A percentile compares a stretch with the other conserved stretches of the same genome.
Conservation (phyloP, 2,888 invertebrate species). For the Latheticus oryzae region DNA sequence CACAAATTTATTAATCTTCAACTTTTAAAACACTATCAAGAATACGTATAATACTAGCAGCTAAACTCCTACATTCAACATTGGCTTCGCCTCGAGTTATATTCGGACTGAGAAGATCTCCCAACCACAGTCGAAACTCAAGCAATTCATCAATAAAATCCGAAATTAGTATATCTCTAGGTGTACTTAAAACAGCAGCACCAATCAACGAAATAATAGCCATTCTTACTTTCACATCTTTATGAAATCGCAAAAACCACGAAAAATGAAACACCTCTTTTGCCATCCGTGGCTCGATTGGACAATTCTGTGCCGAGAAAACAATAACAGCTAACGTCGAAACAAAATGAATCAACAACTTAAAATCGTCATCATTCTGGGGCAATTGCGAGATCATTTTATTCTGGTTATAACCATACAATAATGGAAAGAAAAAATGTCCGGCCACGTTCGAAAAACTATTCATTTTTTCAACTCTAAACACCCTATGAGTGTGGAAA, state of each 20-base stretch:
- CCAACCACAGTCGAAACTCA: slow-evolving; percentile 77
- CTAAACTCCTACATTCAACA: slow-evolving; percentile 73
- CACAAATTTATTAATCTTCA: slow-evolving; percentile 44
- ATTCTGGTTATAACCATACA: slow-evolving; percentile 75
- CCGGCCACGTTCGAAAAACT: slow-evolving; percentile 80
- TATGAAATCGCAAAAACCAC: slow-evolving; percentile 74
- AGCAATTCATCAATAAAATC: slow-evolving; percentile 74
- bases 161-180: slow-evolving; percentile 68
- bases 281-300: slow-evolving; percentile 73
- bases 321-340: slow-evolving; percentile 77
- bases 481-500: slow-evolving; percentile 62
- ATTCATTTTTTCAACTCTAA: slow-evolving; percentile 67
- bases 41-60: slow-evolving; percentile 71
- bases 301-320: slow-evolving; percentile 76
- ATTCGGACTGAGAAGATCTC: slow-evolving; percentile 69
- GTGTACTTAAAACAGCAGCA: slow-evolving; percentile 73
- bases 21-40: slow-evolving; percentile 67
- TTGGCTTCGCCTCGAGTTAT: slow-evolving; percentile 74
- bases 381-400: slow-evolving; percentile 69
- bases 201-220: slow-evolving; percentile 77
- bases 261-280: slow-evolving; percentile 77
- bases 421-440: slow-evolving; percentile 85
- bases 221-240: slow-evolving; percentile 74
- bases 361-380: slow-evolving; percentile 74
- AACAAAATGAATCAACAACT: slow-evolving; percentile 76